phyloP scores from a whole-genome alignment of 1,140 invertebrate species.

The Laupala kohalensis region DNA sequence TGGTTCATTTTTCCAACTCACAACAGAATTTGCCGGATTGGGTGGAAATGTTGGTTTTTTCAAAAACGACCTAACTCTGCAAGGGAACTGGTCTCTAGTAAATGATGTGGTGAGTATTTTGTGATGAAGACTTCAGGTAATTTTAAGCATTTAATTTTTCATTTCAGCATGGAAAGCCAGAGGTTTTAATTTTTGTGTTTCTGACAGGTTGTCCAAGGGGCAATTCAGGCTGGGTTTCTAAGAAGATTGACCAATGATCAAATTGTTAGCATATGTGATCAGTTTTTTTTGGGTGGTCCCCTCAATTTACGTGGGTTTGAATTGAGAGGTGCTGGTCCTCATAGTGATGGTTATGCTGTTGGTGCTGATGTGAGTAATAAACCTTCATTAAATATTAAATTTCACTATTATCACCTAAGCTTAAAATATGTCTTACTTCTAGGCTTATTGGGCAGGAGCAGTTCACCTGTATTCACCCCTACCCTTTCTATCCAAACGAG shows the following conservation, averaged over 20 bases:
- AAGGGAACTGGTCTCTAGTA: slow-evolving; percentile 56
- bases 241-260: slow-evolving; percentile 46
- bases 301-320: slow-evolving; percentile 70
- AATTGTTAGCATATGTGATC: slow-evolving; percentile 52
- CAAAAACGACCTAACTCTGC: slow-evolving; percentile 65
- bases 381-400: too few species aligned
- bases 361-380: slow-evolving; percentile 40
- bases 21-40: slow-evolving; percentile 69
- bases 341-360: slow-evolving; percentile 50
- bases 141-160: slow-evolving; percentile 12
- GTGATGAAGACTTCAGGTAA: slow-evolving; percentile 7
- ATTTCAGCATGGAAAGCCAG: not conserved
- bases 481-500: slow-evolving; percentile 62
- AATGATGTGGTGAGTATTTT: slow-evolving; percentile 47
- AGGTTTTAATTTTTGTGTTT: not conserved
- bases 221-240: slow-evolving; percentile 55
- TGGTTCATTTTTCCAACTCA: slow-evolving; percentile 53
- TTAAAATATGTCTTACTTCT: slow-evolving; percentile 18
- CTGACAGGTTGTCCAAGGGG: slow-evolving; percentile 58
- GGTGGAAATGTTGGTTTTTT: slow-evolving; percentile 77
- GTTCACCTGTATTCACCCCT: slow-evolving; percentile 72
- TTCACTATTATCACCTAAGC: too few species aligned
- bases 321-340: slow-evolving; percentile 66
- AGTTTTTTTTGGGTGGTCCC: slow-evolving; percentile 79
- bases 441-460: slow-evolving; percentile 66